These are phyloP conservation scores for Hypomecis atomaria DNA, from an alignment of 2,888 invertebrate species.

Conservation along the genomic window DNA sequence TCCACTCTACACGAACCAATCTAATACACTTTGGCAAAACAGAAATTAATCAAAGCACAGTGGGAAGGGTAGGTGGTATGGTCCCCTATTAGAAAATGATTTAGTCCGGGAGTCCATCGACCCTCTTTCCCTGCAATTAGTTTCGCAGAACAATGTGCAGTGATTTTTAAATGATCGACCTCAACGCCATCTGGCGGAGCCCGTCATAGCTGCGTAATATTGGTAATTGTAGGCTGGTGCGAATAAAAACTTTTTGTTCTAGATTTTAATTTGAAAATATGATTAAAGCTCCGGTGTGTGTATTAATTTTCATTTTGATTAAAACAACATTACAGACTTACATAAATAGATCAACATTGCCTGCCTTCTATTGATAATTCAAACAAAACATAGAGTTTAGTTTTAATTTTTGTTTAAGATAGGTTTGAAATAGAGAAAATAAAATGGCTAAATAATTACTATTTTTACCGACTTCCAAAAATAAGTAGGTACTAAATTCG, in stretches of 20 bases:
- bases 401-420: too few species aligned
- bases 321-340: too few species aligned
- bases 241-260: conserved; percentile 15
- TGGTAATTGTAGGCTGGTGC: conserved; percentile 67
- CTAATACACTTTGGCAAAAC: conserved; percentile 42
- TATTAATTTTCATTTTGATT: too few species aligned
- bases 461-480: too few species aligned
- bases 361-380: too few species aligned
- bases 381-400: too few species aligned
- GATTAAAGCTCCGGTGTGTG: background rate
- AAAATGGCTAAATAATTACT: too few species aligned
- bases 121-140: conserved; percentile 85
- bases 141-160: conserved; percentile 83
- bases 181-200: conserved; percentile 75
- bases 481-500: too few species aligned
- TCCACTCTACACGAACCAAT: conserved; percentile 35
- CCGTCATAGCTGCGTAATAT: conserved; percentile 71
- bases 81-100: conserved; percentile 78
- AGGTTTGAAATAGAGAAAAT: too few species aligned
- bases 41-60: conserved; percentile 55
- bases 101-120: conserved; percentile 73
- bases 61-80: conserved; percentile 38
- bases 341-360: too few species aligned
- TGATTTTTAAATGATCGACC: conserved; percentile 83
- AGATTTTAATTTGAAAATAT: background rate